Conservation (phyloP, 2,113 vertebrate genomes). For the Caloenas nicobarica region DNA sequence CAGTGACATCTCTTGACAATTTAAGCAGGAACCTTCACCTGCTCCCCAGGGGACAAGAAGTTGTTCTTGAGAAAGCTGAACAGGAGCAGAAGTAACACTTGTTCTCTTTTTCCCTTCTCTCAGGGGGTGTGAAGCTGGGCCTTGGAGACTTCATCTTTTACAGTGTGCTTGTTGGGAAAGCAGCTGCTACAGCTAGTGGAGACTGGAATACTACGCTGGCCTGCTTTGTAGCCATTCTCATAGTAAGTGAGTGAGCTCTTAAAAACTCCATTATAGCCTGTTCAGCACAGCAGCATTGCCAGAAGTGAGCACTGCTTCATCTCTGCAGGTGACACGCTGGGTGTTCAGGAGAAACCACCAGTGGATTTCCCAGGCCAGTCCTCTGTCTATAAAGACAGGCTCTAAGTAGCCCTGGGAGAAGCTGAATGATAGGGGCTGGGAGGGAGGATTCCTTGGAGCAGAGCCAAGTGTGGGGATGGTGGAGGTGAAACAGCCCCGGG, state of each 20-base stretch:
- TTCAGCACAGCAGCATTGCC: background rate
- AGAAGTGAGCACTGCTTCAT: background rate
- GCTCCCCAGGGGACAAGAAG: background rate
- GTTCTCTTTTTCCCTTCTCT: background rate
- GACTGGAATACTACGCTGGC: slow-evolving; percentile 98
- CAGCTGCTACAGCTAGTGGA: slow-evolving; percentile 87
- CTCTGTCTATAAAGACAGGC: background rate
- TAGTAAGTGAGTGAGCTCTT: slow-evolving; percentile 80
- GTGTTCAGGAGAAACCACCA: background rate
- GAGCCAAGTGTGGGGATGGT: background rate
- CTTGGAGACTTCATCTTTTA: slow-evolving; percentile 99
- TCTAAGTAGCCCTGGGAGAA: background rate
- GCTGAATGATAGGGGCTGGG: background rate
- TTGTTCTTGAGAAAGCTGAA: background rate
- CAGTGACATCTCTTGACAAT: background rate
- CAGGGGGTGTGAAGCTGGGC: slow-evolving; percentile 96
- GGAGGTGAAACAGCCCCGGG: background rate
- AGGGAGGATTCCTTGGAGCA: background rate
- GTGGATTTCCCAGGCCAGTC: background rate
- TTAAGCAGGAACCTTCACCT: background rate
- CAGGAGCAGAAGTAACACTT: background rate
- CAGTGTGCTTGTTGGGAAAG: slow-evolving; percentile 97
- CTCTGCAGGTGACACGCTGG: background rate
- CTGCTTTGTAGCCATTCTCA: slow-evolving; percentile 97
- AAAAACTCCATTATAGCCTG: background rate